Percentiles rank a stretch among this genome's conserved stretches.
These are phyloP conservation scores for Ichneumoninae sp. DNA, from an alignment of 2,888 invertebrate species.

Conservation along the genomic window DNA sequence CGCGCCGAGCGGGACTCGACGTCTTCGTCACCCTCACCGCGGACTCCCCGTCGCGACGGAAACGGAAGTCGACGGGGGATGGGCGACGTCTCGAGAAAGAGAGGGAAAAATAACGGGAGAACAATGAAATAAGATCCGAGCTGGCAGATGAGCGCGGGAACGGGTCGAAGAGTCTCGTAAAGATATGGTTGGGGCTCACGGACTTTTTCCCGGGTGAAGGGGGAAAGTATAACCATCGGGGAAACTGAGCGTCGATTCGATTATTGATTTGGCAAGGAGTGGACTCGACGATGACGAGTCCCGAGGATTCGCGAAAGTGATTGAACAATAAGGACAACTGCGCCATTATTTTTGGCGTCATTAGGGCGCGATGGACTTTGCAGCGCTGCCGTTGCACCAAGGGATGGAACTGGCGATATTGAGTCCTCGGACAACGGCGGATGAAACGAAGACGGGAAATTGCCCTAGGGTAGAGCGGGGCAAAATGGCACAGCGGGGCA, in stretches of 20 bases:
- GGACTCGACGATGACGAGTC: not conserved
- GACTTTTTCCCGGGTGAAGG: constrained; percentile 29
- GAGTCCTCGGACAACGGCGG: not conserved
- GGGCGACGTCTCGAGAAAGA: constrained; percentile 39
- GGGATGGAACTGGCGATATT: not conserved
- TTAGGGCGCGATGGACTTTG: not conserved
- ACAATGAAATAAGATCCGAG: constrained; percentile 64
- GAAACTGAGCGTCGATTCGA: constrained; percentile 38
- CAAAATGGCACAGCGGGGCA: too few species aligned
- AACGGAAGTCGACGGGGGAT: constrained; percentile 58
- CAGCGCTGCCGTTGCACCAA: not conserved
- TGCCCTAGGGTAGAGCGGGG: not conserved
- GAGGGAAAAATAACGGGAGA: constrained; percentile 54
- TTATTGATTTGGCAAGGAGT: constrained; percentile 28
- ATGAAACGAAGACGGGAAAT: not conserved
- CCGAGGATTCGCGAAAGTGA: not conserved
- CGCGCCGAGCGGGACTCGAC: constrained; percentile 44
- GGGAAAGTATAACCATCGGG: constrained; percentile 41
- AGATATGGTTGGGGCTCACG: constrained; percentile 13
- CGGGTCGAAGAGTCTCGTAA: constrained; percentile 30
- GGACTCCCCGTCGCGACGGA: constrained; percentile 47
- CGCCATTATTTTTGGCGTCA: not conserved
- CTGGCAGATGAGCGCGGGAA: constrained; percentile 24
- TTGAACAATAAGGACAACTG: constrained; percentile 16
- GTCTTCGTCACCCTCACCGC: constrained; percentile 63